These are phyloP conservation scores for Neelides folsomi DNA, from an alignment of 2,888 invertebrate species.

Conservation along the genomic window DNA sequence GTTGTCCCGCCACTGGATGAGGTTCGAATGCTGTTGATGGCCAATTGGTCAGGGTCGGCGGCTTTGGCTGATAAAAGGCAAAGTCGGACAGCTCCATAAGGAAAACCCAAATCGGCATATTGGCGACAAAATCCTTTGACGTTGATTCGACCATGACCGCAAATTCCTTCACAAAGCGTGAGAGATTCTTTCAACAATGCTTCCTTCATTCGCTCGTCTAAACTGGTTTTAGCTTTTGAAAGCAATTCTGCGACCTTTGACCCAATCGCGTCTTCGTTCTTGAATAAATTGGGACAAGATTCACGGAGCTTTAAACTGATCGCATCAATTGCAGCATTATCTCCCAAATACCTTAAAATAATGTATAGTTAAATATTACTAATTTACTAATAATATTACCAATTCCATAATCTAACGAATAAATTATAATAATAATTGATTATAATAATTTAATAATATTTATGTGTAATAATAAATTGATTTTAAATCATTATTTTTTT, in stretches of 20 bases:
- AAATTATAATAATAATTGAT: not conserved
- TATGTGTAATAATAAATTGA: too few relatives aligned
- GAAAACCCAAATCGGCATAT: conserved; percentile 30
- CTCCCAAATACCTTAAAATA: conserved; percentile 62
- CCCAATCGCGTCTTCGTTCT: conserved; percentile 87
- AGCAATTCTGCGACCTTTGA: conserved; percentile 56
- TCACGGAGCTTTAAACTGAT: conserved; percentile 76
- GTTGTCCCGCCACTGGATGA: not conserved
- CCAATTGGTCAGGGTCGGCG: conserved; percentile 28
- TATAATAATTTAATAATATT: too few relatives aligned
- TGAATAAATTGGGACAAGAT: conserved; percentile 84
- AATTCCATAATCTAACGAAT: not conserved
- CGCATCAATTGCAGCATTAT: conserved; percentile 86
- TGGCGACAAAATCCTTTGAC: conserved; percentile 29
- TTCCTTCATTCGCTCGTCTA: conserved; percentile 23
- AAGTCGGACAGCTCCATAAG: conserved; percentile 28
- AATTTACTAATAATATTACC: not conserved
- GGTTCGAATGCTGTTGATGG: conserved; percentile 2
- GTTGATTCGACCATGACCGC: conserved; percentile 28
- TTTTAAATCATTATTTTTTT: too few relatives aligned
- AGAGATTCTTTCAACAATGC: conserved; percentile 27
- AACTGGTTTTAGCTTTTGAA: conserved; percentile 23
- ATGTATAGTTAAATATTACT: too few relatives aligned
- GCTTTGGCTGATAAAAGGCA: conserved; percentile 26
- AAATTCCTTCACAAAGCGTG: conserved; percentile 29